Percentiles rank a stretch among this genome's conserved stretches.
Conservation (phyloP, 2,113 vertebrate species). For the Thymallus thymallus region DNA sequence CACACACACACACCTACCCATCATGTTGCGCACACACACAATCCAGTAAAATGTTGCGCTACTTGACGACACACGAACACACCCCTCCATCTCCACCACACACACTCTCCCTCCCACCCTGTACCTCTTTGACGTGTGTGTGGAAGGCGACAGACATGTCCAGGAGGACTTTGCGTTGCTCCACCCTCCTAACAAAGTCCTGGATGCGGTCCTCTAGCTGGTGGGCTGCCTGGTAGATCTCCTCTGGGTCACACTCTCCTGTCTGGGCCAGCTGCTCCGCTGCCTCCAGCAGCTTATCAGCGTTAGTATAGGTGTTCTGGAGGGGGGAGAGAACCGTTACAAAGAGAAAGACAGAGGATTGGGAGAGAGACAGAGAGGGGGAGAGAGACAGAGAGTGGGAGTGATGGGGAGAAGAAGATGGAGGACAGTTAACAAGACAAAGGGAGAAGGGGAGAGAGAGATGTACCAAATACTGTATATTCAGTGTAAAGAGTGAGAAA, state of each 20-base stretch:
- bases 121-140: constrained; percentile 97
- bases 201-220: constrained; percentile 97
- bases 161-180: constrained; percentile 94
- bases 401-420: too few species aligned
- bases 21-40: too few species aligned
- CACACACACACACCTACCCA: not conserved
- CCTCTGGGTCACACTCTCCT: constrained; percentile 96
- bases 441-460: too few species aligned
- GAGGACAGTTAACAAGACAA: too few species aligned
- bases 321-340: too few species aligned
- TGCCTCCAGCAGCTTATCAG: constrained; percentile 95
- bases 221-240: constrained; percentile 98
- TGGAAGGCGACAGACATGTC: constrained; percentile 99
- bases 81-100: not conserved
- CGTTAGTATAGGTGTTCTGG: constrained; percentile 97
- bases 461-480: too few species aligned
- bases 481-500: too few species aligned
- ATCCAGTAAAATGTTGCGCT: too few species aligned
- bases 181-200: constrained; percentile 95
- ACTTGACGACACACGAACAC: not conserved
- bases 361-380: too few species aligned
- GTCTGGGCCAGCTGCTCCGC: constrained; percentile 98
- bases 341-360: too few species aligned
- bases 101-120: not conserved
- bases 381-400: too few species aligned